Base-by-base conservation (phyloP, 1,140 invertebrate species). In the Diplogasteroides magnus region DNA sequence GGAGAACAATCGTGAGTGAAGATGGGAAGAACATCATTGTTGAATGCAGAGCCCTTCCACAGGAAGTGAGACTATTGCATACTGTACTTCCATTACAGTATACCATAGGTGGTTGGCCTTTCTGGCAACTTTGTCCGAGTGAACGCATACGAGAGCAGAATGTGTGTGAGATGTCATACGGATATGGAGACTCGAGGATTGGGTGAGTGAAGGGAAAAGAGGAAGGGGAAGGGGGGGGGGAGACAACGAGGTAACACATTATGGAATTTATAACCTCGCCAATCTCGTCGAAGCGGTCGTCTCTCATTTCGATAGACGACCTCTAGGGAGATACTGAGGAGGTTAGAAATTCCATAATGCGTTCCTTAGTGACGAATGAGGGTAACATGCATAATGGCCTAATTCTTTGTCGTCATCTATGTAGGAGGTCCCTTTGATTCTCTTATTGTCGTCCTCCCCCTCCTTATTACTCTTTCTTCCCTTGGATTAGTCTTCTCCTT, bases 151-250 rank as follows among this genome's bases (percentile, higher is more conserved):
- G 62, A 62, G 14, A 83, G 81, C 13, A 69, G 56, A 29, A 66
- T 80, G 67, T 62, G 64, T 15, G 73, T 80, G 32, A 61, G 71
- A n/a, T 76, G 81, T 28, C 78, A 83, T 61, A 58, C 26, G 28
- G 61, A 70, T 27, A 67, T 64, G 64, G 59, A 72, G 13, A 27
- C 59, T 11, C 64, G 55, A n/a, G 70, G 70, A 56, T 28, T 72
- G 11, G 66, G 66, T 68, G 37, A 48, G 37, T 19, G 37, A 11
- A 48, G 37, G 37, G 6, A 19, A 48, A 48, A 48, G 19, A 48
- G 37, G 19, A 19, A 48, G 37, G 19, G 37, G 19, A 19, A 48
- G 37, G 19, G 6, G 37, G 37, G 37, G 37, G 19, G 19, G 37
- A 48, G 37, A 48, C 37, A 48, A 48, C 19, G 37, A 48, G 37